Evolutionary conservation across 2,888 invertebrate genomes (phyloP).

Genomic region (Melanostoma mellinum): DNA sequence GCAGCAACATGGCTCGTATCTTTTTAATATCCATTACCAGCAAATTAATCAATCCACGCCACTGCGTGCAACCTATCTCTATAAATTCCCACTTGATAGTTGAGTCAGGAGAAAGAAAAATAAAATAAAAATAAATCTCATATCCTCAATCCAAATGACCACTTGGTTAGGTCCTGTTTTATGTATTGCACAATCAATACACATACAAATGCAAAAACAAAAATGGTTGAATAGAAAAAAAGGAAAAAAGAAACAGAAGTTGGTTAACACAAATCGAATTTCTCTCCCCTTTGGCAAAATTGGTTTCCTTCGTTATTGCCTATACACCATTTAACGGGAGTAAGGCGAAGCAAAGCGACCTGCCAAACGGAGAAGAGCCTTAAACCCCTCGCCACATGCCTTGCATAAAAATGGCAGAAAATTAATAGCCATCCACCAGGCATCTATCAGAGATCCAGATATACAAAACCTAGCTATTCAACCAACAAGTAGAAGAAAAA

Average conservation of each 20-base stretch:
- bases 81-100: conserved; percentile 23
- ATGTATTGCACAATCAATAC: conserved; percentile 58
- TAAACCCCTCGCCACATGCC: background rate
- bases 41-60: conserved; percentile 58
- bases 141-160: conserved; percentile 38
- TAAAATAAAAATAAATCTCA: conserved; percentile 7
- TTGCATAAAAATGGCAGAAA: conserved; percentile 38
- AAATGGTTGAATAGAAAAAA: background rate
- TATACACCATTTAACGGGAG: conserved; percentile 60
- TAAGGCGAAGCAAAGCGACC: conserved; percentile 38
- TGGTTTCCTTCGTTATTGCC: conserved; percentile 48
- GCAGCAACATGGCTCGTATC: background rate
- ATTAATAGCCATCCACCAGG: conserved; percentile 60
- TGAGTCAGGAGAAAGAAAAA: background rate
- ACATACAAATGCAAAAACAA: conserved; percentile 10
- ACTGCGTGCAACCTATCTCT: conserved; percentile 53
- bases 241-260: conserved; percentile 24
- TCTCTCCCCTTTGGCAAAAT: conserved; percentile 27
- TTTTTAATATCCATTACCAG: conserved; percentile 57
- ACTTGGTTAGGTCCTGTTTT: conserved; percentile 63
- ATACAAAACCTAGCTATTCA: conserved; percentile 8
- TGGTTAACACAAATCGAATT: conserved; percentile 56
- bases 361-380: conserved; percentile 33
- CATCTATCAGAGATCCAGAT: conserved; percentile 53
- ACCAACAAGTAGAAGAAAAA: conserved; percentile 18